These are phyloP conservation scores for Drosophila bipectinata DNA, from an alignment of 1,140 invertebrate genomes.

Conservation along the genomic window DNA sequence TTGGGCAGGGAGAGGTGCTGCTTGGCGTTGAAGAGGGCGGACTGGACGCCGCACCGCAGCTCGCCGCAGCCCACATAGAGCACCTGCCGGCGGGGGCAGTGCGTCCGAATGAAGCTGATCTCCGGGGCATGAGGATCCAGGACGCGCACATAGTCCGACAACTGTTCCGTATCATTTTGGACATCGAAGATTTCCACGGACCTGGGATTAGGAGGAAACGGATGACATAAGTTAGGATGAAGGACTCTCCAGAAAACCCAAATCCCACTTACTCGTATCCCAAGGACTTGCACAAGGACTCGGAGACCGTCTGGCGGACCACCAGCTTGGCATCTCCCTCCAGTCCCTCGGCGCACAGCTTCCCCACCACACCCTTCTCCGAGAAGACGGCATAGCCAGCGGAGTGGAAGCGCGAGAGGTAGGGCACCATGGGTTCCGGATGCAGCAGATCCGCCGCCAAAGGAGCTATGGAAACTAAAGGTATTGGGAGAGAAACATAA, in stretches of 20 bases:
- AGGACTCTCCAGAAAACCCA: neutral
- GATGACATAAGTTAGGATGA: neutral
- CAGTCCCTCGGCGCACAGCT: conserved; percentile 91
- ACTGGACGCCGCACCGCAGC: conserved; percentile 91
- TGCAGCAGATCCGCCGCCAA: conserved; percentile 86
- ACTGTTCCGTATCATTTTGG: conserved; percentile 85
- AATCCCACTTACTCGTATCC: conserved; percentile 88
- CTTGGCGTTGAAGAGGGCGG: conserved; percentile 86
- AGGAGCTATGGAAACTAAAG: conserved; percentile 89
- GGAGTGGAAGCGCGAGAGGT: conserved; percentile 88
- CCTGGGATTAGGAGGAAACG: conserved; percentile 43
- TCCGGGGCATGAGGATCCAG: conserved; percentile 91
- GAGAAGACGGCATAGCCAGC: conserved; percentile 93
- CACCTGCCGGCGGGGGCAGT: conserved; percentile 91
- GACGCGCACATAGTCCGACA: conserved; percentile 89
- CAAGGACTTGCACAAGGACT: conserved; percentile 90
- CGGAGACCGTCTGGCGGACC: conserved; percentile 87
- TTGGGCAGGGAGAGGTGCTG: conserved; percentile 86
- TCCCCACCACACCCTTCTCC: conserved; percentile 91
- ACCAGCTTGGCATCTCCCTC: conserved; percentile 83
- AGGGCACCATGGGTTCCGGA: conserved; percentile 86
- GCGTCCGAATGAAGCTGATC: conserved; percentile 91
- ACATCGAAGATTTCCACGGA: conserved; percentile 86
- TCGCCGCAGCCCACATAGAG: conserved; percentile 91
- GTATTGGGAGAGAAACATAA: conserved; percentile 4